Percentiles rank a stretch among this genome's conserved stretches.
Evolutionary conservation across 2,888 invertebrate species (phyloP).

Genomic region (Andrena chrysosceles): DNA sequence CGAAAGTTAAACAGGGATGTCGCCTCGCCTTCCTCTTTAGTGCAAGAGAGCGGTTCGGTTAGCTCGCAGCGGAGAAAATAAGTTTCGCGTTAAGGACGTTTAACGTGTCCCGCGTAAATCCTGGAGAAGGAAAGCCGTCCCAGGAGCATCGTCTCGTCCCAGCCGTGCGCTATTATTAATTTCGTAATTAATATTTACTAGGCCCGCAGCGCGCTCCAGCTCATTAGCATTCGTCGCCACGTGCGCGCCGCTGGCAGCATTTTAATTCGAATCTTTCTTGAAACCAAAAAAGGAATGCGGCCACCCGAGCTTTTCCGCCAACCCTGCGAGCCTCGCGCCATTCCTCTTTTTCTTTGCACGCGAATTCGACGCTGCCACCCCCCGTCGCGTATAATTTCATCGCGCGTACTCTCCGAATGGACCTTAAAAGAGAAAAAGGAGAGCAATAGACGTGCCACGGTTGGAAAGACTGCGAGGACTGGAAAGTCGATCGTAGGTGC

Average conservation of each 20-base stretch:
- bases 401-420: slow-evolving; percentile 2
- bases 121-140: slow-evolving; percentile 33
- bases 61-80: neutral
- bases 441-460: neutral
- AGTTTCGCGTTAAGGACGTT: slow-evolving; percentile 45
- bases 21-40: neutral
- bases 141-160: slow-evolving; percentile 49
- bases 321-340: neutral
- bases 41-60: neutral
- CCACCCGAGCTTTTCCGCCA: slow-evolving; percentile 9
- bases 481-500: slow-evolving; percentile 11
- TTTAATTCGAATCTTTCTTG: slow-evolving; percentile 76
- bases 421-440: neutral
- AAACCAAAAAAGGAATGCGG: slow-evolving; percentile 72
- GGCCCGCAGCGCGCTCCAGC: slow-evolving; percentile 62
- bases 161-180: slow-evolving; percentile 69
- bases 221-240: slow-evolving; percentile 76
- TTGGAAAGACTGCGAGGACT: no score
- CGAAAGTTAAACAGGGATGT: neutral
- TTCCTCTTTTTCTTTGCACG: neutral
- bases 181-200: slow-evolving; percentile 79
- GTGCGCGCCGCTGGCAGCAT: slow-evolving; percentile 71
- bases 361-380: slow-evolving; percentile 26
- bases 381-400: slow-evolving; percentile 20
- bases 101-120: slow-evolving; percentile 56